These are phyloP conservation scores for Acanthoscelides obtectus DNA, from an alignment of 2,888 invertebrate species.

Conservation along the genomic window DNA sequence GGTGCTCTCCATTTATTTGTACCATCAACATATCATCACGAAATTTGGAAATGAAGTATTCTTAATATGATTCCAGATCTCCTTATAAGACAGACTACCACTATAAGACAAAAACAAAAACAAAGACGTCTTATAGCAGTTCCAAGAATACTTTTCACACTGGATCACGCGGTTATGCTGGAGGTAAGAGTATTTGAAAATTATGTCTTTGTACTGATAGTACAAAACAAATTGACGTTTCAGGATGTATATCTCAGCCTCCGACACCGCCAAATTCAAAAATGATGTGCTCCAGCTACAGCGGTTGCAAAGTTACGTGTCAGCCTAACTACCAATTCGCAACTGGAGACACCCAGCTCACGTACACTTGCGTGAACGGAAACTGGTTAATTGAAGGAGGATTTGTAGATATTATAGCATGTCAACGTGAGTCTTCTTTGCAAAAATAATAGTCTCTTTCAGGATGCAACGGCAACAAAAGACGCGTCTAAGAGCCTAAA, in stretches of 20 bases:
- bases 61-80: not conserved
- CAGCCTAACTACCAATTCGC: slow-evolving; percentile 51
- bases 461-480: too few species aligned
- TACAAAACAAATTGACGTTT: too few species aligned
- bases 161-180: not conserved
- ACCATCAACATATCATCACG: too few species aligned
- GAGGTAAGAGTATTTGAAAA: not conserved
- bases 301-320: slow-evolving; percentile 53
- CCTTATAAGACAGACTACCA: not conserved
- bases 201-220: too few species aligned
- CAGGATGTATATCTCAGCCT: slow-evolving; percentile 39
- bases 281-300: slow-evolving; percentile 41
- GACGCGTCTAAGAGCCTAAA: too few species aligned
- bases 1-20: too few species aligned
- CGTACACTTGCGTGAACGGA: slow-evolving; percentile 49
- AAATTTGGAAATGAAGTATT: too few species aligned
- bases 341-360: slow-evolving; percentile 48
- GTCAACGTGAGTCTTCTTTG: slow-evolving; percentile 58
- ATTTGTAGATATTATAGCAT: slow-evolving; percentile 53
- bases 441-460: too few species aligned
- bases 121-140: not conserved
- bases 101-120: not conserved
- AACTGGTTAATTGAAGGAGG: slow-evolving; percentile 51
- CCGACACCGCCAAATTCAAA: slow-evolving; percentile 39
- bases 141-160: not conserved